These are phyloP conservation scores for Paratrypauchen microcephalus DNA, from an alignment of 2,797 vertebrate genomes.

Conservation along the genomic window DNA sequence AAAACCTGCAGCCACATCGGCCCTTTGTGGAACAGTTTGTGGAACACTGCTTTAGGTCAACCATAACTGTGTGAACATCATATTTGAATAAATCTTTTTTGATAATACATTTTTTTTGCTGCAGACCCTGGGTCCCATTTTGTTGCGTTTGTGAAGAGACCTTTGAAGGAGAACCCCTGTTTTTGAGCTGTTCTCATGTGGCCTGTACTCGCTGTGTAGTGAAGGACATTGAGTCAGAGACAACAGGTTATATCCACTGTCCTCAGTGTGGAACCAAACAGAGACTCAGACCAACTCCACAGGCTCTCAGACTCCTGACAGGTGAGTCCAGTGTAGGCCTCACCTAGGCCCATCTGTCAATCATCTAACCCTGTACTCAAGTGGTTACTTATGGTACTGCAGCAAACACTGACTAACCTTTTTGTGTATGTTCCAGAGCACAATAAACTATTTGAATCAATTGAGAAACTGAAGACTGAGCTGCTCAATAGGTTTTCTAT, in stretches of 20 bases:
- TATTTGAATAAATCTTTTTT: not conserved
- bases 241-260: not conserved
- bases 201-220: conserved; percentile 29
- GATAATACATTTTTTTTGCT: too few species aligned
- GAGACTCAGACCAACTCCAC: not conserved
- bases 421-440: conserved; percentile 16
- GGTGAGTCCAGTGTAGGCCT: conserved; percentile 4
- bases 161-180: not conserved
- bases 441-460: not conserved
- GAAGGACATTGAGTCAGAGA: not conserved
- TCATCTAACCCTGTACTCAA: not conserved
- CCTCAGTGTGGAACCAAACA: conserved; percentile 15
- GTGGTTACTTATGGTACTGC: not conserved
- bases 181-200: conserved; percentile 22
- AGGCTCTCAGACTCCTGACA: not conserved
- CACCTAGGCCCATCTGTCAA: not conserved
- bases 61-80: not conserved
- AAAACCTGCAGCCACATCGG: too few species aligned
- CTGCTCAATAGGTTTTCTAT: not conserved
- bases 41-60: not conserved
- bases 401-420: not conserved
- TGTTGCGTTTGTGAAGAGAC: not conserved
- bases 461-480: not conserved
- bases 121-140: not conserved
- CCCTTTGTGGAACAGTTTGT: too few species aligned